Evolutionary conservation across 1,140 invertebrate species (phyloP), one percentile per base, ranked within the genome.

Genomic region (Dendroctonus valens): DNA sequence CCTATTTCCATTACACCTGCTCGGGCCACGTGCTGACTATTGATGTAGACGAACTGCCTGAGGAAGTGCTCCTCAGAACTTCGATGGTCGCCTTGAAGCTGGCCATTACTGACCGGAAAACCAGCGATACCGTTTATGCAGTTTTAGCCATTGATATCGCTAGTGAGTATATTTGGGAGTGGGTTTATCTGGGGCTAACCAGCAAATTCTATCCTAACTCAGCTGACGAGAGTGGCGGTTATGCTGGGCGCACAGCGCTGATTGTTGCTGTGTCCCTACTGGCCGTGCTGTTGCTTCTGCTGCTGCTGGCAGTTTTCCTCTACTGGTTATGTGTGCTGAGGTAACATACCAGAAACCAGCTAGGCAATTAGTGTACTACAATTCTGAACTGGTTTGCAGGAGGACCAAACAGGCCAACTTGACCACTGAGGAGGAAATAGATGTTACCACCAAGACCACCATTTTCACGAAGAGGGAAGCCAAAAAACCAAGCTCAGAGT

Each of bases 191-290:
- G 26, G 26, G 3, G 26, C 26, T 26, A 26, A 26, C 3, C 26
- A 26, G 26, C 26, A 3, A 1, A 2, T 26, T 46, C n/a, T 9
- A 46, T 1, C n/a, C 42, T 46, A 4, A 46, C 42, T 46, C 37
- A 26, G 41, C 11, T 5, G 46, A 60, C 40, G 48, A 39, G 41
- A 26, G 59, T 51, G 26, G 3, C 55, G 11, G 41, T 44, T 15
- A 38, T 57, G 57, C 7, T 12, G 55, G 26, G 26, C 26, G 26
- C 26, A 68, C 60, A 46, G 76, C 73, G 40, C 69, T 73, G n/a
- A 75, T 79, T 12, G 71, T 72, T 46, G 76, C 70, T 12, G 70
- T 77, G 6, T 67, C 72, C 11, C 70, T 77, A 37, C 58, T 79
- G 12, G 66, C 69, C 5, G 67, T 68, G 5, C 12, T 77, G 12